Conservation (phyloP, 2,113 vertebrate species). For the Elephantulus edwardii region DNA sequence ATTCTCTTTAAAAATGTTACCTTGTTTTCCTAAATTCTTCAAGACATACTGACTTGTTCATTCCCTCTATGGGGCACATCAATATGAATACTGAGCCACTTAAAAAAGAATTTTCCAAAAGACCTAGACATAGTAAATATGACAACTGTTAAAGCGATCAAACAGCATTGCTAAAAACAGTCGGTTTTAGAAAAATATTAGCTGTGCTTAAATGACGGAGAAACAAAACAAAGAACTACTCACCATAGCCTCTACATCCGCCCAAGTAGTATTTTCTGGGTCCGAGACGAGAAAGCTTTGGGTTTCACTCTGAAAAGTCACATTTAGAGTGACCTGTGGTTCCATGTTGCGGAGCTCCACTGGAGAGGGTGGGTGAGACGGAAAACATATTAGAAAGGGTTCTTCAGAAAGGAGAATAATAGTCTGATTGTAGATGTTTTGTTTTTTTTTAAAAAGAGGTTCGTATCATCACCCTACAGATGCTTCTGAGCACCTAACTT, state of each 20-base stretch:
- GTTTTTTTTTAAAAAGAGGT: too few relatives aligned
- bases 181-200: neutral
- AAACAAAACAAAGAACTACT: slow-evolving; percentile 75
- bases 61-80: neutral
- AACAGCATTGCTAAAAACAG: slow-evolving; percentile 39
- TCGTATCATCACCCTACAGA: neutral
- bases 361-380: neutral
- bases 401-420: neutral
- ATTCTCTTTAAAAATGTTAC: slow-evolving; percentile 2
- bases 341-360: slow-evolving; percentile 85
- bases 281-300: slow-evolving; percentile 92
- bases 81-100: neutral
- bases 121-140: slow-evolving; percentile 29
- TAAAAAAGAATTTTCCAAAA: slow-evolving; percentile 50
- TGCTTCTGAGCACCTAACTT: neutral
- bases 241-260: slow-evolving; percentile 95
- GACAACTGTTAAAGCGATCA: neutral
- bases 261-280: slow-evolving; percentile 92
- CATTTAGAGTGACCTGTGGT: slow-evolving; percentile 90
- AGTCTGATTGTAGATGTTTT: too few relatives aligned
- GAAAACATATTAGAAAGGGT: slow-evolving; percentile 7
- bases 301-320: slow-evolving; percentile 90
- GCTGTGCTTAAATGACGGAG: neutral
- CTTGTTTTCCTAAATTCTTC: slow-evolving; percentile 22
- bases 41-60: neutral